These are phyloP conservation scores for Deilephila porcellus DNA, from an alignment of 2,888 invertebrate species.

Conservation along the genomic window DNA sequence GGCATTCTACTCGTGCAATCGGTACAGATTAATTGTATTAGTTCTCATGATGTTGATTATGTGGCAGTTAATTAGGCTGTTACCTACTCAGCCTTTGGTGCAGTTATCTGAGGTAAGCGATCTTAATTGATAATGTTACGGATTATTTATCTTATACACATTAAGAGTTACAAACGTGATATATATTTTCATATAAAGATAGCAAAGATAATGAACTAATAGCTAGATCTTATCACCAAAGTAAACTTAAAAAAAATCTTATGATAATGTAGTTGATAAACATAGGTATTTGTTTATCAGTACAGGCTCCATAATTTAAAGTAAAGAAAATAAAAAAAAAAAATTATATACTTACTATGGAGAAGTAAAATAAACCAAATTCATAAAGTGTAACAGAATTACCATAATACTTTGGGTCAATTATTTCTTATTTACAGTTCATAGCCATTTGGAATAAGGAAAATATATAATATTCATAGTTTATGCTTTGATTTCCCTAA, in stretches of 20 bases:
- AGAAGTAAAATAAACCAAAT: too few species aligned
- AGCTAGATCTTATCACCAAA: too few species aligned
- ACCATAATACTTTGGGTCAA: too few species aligned
- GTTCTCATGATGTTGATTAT: conserved; percentile 72
- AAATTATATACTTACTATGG: too few species aligned
- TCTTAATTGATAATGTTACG: conserved; percentile 17
- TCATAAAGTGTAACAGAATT: too few species aligned
- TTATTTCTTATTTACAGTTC: too few species aligned
- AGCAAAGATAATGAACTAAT: not conserved
- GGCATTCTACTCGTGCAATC: conserved; percentile 77
- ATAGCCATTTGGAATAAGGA: not conserved
- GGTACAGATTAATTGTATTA: conserved; percentile 74
- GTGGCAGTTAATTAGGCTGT: conserved; percentile 74
- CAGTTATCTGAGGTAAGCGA: conserved; percentile 62
- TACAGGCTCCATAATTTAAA: too few species aligned
- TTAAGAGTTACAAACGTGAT: too few species aligned
- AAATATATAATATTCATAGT: not conserved
- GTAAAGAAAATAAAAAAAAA: too few species aligned
- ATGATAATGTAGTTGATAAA: too few species aligned
- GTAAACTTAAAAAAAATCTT: too few species aligned
- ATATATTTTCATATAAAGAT: not conserved
- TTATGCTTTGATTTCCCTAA: not conserved
- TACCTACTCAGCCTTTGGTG: conserved; percentile 58
- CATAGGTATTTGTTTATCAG: too few species aligned
- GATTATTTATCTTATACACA: not conserved